Conservation (phyloP, 2,797 vertebrate species). For the Loris lydekkerianus region DNA sequence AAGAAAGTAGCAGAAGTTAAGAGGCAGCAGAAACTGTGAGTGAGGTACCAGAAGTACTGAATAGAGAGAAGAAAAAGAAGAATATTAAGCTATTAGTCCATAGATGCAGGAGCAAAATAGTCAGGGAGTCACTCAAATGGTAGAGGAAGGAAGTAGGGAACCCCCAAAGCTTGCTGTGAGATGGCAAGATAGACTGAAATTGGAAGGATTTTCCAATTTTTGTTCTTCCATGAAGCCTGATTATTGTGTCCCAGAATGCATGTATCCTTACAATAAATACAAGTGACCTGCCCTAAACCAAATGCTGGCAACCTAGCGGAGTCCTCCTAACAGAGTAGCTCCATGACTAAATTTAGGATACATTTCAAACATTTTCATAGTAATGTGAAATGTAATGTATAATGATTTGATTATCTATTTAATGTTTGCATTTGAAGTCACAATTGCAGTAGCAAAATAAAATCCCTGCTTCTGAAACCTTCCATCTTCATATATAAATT, state of each 20-base stretch:
- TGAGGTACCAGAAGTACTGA: neutral
- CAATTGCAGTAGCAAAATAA: conserved; percentile 7
- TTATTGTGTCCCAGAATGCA: neutral
- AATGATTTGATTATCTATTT: conserved; percentile 37
- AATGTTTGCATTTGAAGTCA: conserved; percentile 50
- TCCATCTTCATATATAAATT: neutral
- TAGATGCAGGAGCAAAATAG: neutral
- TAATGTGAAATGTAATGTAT: conserved; percentile 26
- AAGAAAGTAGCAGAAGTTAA: neutral
- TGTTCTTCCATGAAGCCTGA: neutral
- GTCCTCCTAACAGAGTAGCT: neutral
- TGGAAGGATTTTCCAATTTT: neutral
- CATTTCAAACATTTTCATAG: conserved; percentile 22
- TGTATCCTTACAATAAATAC: neutral
- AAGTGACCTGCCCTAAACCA: neutral
- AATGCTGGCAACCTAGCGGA: neutral
- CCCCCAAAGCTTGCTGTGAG: neutral
- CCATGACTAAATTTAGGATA: conserved; percentile 24
- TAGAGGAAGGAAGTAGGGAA: neutral
- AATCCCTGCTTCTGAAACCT: conserved; percentile 30
- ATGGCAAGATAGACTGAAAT: neutral
- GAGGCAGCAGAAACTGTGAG: neutral
- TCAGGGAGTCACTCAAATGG: neutral
- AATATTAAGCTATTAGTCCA: neutral
- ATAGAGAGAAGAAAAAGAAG: neutral